Base-by-base conservation (phyloP, 1,140 invertebrate species). In the Camponotus pennsylvanicus region DNA sequence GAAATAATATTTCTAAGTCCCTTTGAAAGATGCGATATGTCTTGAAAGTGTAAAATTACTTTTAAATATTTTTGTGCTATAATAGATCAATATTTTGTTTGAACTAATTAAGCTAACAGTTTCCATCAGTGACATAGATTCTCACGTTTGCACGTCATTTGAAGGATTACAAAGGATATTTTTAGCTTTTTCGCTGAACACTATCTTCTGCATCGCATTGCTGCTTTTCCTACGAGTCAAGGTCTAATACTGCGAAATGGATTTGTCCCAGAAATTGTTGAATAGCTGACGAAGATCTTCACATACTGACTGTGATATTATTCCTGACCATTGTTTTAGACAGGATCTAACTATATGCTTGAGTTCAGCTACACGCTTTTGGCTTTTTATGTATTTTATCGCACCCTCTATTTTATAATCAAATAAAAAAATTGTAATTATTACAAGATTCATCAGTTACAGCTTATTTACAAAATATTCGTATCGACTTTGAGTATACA, bases 171-270 rank as follows among this genome's bases (percentile, higher is more conserved):
- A 52, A 45, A 32, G 55, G 55, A 73, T 73, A 57, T 69, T 63
- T 73, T 71, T 59, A 73, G 55, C 40, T 82, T 45, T 71, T 21
- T 37, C 52, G 27, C 42, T 45, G 15, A 71, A 45, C 18, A 59
- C 63, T 67, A 27, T n/a, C 11, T 21, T 61, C 37, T 66, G 61
- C 61, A 61, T 61, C 57, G 27, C 52, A 18, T n/a, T 18, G 52
- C 76, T 70, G 34, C 32, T 73, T 70, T 73, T 42, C 27, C 32
- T 40, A 2, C 63, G 79, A 63, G 55, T 75, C 79, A 83, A 83
- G 79, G 42, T 83, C 40, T 27, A 34, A n/a, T 59, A 71, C 6
- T 27, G 18, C 40, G 55, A 75, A 61, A 83, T 61, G 79, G 32
- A 75, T 49, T 83, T 57, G 27, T 63, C 69, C 69, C 37, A 73